A percentile compares a stretch with the other conserved stretches of the same genome.
Evolutionary conservation across 1,140 invertebrate genomes (phyloP).

Genomic region (Temnothorax nylanderi): DNA sequence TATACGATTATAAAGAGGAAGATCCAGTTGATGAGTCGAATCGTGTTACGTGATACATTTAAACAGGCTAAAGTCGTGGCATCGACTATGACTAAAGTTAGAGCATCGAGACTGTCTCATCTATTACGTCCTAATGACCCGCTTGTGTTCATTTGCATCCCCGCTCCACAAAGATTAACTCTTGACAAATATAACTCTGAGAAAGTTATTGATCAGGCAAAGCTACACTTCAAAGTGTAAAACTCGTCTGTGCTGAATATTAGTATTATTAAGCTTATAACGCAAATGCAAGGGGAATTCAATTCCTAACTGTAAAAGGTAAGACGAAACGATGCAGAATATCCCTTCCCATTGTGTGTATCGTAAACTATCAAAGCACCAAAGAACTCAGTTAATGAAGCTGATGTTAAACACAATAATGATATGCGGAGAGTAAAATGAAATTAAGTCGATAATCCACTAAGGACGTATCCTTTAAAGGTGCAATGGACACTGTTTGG

Average conservation of each 20-base stretch:
- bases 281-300: conserved; percentile 33
- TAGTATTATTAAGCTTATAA: conserved; percentile 41
- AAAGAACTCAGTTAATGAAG: conserved; percentile 76
- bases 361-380: conserved; percentile 68
- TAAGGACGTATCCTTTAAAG: conserved; percentile 63
- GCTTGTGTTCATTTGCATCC: conserved; percentile 49
- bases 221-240: conserved; percentile 51
- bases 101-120: conserved; percentile 51
- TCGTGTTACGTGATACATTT: conserved; percentile 64
- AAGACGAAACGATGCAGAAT: conserved; percentile 41
- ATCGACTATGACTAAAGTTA: conserved; percentile 4
- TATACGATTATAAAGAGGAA: conserved; percentile 66
- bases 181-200: conserved; percentile 51
- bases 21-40: conserved; percentile 64
- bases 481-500: conserved; percentile 67
- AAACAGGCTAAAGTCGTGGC: conserved; percentile 23
- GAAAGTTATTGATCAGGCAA: conserved; percentile 41
- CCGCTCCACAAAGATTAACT: conserved; percentile 37
- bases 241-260: conserved; percentile 18
- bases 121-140: conserved; percentile 58
- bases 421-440: conserved; percentile 48
- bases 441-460: conserved; percentile 65
- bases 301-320: conserved; percentile 44
- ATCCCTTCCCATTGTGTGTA: conserved; percentile 34
- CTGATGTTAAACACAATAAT: conserved; percentile 68